Conservation (phyloP, 92 coral and sea anemone genomes). For the Heliopora coerulea region DNA sequence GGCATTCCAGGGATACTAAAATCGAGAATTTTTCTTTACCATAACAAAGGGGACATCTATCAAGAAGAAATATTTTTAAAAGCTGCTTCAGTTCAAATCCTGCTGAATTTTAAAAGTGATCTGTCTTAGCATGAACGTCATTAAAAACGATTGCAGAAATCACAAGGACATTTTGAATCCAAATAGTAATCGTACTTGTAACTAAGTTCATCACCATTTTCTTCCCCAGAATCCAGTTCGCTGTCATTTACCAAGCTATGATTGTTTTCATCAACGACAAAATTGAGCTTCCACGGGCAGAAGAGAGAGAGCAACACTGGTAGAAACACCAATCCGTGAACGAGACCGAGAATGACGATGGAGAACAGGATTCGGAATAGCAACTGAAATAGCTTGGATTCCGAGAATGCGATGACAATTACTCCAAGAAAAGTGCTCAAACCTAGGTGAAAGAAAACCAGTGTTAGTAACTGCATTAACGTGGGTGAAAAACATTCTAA, state of each 20-base stretch:
- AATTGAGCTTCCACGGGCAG: constrained; percentile 45
- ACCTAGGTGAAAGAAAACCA: constrained; percentile 43
- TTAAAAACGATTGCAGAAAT: constrained; percentile 19
- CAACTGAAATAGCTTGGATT: constrained; percentile 72
- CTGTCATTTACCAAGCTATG: not conserved
- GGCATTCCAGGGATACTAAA: too few relatives aligned
- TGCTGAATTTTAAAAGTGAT: too few relatives aligned
- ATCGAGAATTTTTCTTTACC: too few relatives aligned
- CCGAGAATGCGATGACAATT: constrained; percentile 57
- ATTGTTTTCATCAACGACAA: not conserved
- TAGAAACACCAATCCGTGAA: constrained; percentile 70
- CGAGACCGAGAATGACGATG: constrained; percentile 66
- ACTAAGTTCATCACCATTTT: not conserved
- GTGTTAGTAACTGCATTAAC: too few relatives aligned
- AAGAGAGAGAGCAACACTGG: constrained; percentile 73
- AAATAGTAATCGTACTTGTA: constrained; percentile 1
- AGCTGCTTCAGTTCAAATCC: too few relatives aligned
- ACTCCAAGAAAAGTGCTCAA: constrained; percentile 73
- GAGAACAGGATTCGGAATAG: constrained; percentile 75
- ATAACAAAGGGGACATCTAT: too few relatives aligned
- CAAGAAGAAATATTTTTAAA: too few relatives aligned
- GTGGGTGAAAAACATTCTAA: too few relatives aligned
- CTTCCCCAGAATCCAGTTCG: constrained; percentile 15
- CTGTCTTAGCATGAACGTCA: not conserved
- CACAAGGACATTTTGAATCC: constrained; percentile 26